Conservation (phyloP, 2,888 invertebrate species). For the Spatulosminthurus flaviceps region DNA sequence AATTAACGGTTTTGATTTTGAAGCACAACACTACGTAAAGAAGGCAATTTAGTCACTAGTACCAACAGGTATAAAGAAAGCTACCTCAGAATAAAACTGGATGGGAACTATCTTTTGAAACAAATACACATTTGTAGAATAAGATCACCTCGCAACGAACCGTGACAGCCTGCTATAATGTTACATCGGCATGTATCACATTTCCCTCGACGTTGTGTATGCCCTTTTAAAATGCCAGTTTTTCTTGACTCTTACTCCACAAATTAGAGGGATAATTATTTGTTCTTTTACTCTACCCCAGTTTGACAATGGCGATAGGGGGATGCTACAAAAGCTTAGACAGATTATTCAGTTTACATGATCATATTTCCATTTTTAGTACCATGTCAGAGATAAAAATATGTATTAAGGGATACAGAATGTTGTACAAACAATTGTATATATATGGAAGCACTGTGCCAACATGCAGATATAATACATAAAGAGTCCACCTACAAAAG, state of each 20-base stretch:
- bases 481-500: background rate
- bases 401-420: too few relatives aligned
- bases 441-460: background rate
- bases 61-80: too few relatives aligned
- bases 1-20: background rate
- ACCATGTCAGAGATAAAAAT: too few relatives aligned
- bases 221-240: too few relatives aligned
- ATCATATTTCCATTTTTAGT: conserved; percentile 6
- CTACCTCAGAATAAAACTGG: background rate
- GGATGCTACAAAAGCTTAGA: too few relatives aligned
- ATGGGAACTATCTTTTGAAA: background rate
- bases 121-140: background rate
- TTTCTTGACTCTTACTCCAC: too few relatives aligned
- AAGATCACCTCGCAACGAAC: conserved; percentile 6
- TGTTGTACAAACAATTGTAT: background rate
- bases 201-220: background rate
- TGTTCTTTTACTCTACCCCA: too few relatives aligned
- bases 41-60: too few relatives aligned
- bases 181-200: background rate
- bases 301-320: too few relatives aligned
- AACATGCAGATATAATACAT: background rate
- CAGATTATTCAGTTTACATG: background rate
- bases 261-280: too few relatives aligned
- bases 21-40: too few relatives aligned
- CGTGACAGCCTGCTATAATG: background rate